Base-by-base conservation (phyloP, 2,113 vertebrate genomes). In the Chunga burmeisteri region DNA sequence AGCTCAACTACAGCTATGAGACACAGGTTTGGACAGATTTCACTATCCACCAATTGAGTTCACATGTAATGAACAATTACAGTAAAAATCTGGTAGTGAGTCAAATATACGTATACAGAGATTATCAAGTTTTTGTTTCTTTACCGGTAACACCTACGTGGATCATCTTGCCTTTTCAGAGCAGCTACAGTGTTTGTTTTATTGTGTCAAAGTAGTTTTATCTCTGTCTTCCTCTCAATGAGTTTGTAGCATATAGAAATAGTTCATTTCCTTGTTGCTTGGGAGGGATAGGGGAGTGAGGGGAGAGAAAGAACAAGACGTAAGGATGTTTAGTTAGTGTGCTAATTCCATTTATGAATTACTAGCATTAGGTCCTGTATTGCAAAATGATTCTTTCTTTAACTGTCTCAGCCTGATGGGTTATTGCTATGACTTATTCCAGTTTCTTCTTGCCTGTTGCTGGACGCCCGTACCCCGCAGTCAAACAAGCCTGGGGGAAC, bases 221-320 rank as follows among this genome's bases (percentile, higher is more conserved):
- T 78, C 14, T 86, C 27, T 3, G 1, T 78, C 59, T 81, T 77
- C 29, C 14, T 84, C 49, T 77, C 62, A 56, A 46, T 14, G 13
- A 85, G 46, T 44, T 44, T 81, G 32, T 38, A 81, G n/a, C 14
- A 40, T 38, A 14, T 55, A 21, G 27, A 82, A 55, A 44, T 30
- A 46, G 10, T 52, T 86, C 0, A 44, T 68, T 86, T 88, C 56
- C 11, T 61, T 62, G 11, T 80, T 75, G 27, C 23, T 6, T 46
- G 19, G 32, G 1, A 4, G 3, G 38, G 9, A 38, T 38, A 1
- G 11, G 23, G 4, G 6, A 2, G 27, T 26, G 34, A 40, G 23
- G 25, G 13, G 23, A 40, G 8, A 61, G 50, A 55, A 79, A 66
- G 85, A 84, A 29, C 36, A 50, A 90, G 61, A 50, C 68, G 17